Conservation (phyloP, 2,113 vertebrate species). For the Odontesthes bonariensis region DNA sequence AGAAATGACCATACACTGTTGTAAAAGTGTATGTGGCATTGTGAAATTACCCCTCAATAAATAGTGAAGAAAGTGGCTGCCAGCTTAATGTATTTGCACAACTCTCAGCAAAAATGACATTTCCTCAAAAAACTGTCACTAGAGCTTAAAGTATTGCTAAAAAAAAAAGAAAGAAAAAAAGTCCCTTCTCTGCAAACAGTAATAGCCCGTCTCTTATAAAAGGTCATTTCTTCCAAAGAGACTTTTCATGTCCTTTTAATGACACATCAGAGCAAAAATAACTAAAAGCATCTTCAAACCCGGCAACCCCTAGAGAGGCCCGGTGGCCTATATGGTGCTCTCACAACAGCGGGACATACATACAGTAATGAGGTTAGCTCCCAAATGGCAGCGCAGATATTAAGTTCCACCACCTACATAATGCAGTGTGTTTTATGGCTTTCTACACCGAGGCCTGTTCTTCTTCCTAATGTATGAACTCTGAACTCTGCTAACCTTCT, state of each 20-base stretch:
- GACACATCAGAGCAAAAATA: conserved; percentile 53
- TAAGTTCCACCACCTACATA: conserved; percentile 33
- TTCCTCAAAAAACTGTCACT: background rate
- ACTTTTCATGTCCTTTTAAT: conserved; percentile 58
- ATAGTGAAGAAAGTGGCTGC: background rate
- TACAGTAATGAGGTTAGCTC: conserved; percentile 60
- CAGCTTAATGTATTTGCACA: background rate
- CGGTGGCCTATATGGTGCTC: conserved; percentile 26
- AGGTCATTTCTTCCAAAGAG: conserved; percentile 4
- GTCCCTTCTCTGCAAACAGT: background rate
- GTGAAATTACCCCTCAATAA: background rate
- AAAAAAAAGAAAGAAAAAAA: no score
- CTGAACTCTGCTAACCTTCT: conserved; percentile 22
- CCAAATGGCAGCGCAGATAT: conserved; percentile 9
- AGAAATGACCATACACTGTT: background rate
- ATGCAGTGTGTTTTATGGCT: conserved; percentile 25
- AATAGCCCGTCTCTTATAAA: background rate
- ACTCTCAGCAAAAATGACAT: background rate
- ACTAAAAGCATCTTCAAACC: conserved; percentile 48
- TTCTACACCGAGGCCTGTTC: conserved; percentile 18
- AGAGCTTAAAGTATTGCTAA: background rate
- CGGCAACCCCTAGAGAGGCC: background rate
- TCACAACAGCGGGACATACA: conserved; percentile 45
- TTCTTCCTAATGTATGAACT: conserved; percentile 47
- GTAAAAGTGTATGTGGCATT: background rate